These are phyloP conservation scores for Antrozous pallidus DNA, from an alignment of 2,797 vertebrate genomes.

Conservation along the genomic window DNA sequence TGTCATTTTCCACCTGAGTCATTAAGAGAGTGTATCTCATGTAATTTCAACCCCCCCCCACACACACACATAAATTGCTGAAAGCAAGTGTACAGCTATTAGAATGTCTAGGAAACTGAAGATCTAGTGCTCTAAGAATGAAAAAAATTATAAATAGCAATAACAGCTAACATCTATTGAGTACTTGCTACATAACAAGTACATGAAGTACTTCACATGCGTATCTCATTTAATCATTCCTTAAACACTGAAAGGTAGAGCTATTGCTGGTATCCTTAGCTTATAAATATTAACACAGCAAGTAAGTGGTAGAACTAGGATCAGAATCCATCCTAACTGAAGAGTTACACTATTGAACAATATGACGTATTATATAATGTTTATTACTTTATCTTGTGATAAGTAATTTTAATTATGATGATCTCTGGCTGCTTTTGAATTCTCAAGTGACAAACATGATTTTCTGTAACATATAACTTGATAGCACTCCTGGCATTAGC, in stretches of 20 bases:
- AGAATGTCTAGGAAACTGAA: too few species aligned
- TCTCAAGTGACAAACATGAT: constrained; percentile 21
- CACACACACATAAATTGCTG: not conserved
- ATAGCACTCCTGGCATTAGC: not conserved
- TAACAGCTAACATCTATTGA: constrained; percentile 7
- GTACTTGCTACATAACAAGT: not conserved
- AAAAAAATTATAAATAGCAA: constrained; percentile 35
- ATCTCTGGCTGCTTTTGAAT: constrained; percentile 3
- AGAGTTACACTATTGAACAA: not conserved
- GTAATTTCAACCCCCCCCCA: not conserved
- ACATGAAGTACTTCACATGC: not conserved
- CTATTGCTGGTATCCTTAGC: not conserved
- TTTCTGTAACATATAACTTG: not conserved
- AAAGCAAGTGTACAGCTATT: not conserved
- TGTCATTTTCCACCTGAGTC: not conserved
- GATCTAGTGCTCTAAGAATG: too few species aligned
- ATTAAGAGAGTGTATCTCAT: not conserved
- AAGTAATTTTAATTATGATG: constrained; percentile 42
- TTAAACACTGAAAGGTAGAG: not conserved
- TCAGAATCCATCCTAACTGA: not conserved
- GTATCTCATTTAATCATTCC: not conserved
- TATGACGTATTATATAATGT: not conserved
- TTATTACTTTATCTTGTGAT: constrained; percentile 10
- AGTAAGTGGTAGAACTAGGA: not conserved
- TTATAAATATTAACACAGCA: not conserved